Evolutionary conservation across 2,113 vertebrate species (phyloP), one percentile per base, ranked within the genome.

Genomic region (Anarrhichthys ocellatus): DNA sequence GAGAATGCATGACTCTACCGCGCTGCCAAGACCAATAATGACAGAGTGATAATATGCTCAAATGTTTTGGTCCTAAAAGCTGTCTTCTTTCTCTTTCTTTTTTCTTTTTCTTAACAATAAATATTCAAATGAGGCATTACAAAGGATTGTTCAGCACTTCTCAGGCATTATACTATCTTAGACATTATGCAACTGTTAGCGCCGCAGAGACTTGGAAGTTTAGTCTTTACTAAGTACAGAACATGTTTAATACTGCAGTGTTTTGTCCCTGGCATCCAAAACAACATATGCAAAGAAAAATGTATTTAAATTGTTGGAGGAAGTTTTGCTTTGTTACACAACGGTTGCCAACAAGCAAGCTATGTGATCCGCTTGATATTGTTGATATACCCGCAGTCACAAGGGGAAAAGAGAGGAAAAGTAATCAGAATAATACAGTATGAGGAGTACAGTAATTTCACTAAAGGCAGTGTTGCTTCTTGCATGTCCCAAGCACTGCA

Each of bases 281-380:
- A 73, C 27, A n/a, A 18, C 15, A 68, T 6, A 36, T 6, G 18
- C 9, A 61, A 59, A 50, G 38, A 34, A 24, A 68, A 50, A 67
- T 8, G 0, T 22, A 70, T 11, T 1, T 75, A 78, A n/a, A 81
- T 76, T 66, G 42, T 70, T 89, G 50, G 42, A 36, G 36, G 24
- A 50, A 66, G 17, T 36, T 2, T 82, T 82, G 74, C 81, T 76
- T 65, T 32, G 84, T 76, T 61, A 76, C 74, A 18, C 61, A 61
- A 34, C 54, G 20, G 5, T 78, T 58, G 2, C 38, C 59, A 70
- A 74, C 40, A 75, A 69, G 34, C 15, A 24, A 32, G 42, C 46
- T 17, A 42, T 22, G 6, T 70, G 50, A 56, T 52, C 50, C 2
- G 22, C 40, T 70, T 40, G 50, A 15, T 63, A 20, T 14, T 42